Percentiles rank a stretch among this genome's conserved stretches.
Conservation (phyloP, 2,797 vertebrate species). For the Onychomys leucogaster region DNA sequence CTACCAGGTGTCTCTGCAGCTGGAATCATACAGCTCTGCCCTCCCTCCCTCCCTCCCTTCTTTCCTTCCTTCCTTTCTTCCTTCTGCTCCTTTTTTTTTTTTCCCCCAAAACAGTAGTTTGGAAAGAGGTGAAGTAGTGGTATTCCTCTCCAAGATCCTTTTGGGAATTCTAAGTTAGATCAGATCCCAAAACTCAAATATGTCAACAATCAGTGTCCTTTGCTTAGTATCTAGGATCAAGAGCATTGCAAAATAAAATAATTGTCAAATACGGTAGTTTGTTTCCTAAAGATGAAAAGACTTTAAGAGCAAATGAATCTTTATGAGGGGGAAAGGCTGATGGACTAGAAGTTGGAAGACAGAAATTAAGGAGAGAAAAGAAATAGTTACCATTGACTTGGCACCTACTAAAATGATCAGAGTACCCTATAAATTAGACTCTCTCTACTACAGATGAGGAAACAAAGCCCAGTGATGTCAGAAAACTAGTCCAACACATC, state of each 20-base stretch:
- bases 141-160: neutral
- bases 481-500: neutral
- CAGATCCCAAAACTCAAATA: slow-evolving; percentile 53
- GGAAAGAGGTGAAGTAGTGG: neutral
- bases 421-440: neutral
- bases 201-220: neutral
- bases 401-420: slow-evolving; percentile 18
- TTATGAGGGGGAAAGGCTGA: slow-evolving; percentile 4
- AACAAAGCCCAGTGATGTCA: neutral
- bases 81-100: neutral
- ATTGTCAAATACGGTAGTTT: slow-evolving; percentile 7
- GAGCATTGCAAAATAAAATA: slow-evolving; percentile 34
- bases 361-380: slow-evolving; percentile 21
- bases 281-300: slow-evolving; percentile 48
- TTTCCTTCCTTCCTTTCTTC: too few relatives aligned
- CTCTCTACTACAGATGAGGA: neutral
- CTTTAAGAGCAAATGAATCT: neutral
- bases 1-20: slow-evolving; percentile 4
- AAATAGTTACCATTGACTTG: neutral
- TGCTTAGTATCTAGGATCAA: neutral
- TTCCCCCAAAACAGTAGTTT: slow-evolving; percentile 44
- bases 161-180: slow-evolving; percentile 63
- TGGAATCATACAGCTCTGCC: slow-evolving; percentile 13
- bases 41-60: too few relatives aligned
- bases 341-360: neutral